phyloP scores from a whole-genome alignment of 2,113 vertebrate genomes.

The Cyprinus carpio region DNA sequence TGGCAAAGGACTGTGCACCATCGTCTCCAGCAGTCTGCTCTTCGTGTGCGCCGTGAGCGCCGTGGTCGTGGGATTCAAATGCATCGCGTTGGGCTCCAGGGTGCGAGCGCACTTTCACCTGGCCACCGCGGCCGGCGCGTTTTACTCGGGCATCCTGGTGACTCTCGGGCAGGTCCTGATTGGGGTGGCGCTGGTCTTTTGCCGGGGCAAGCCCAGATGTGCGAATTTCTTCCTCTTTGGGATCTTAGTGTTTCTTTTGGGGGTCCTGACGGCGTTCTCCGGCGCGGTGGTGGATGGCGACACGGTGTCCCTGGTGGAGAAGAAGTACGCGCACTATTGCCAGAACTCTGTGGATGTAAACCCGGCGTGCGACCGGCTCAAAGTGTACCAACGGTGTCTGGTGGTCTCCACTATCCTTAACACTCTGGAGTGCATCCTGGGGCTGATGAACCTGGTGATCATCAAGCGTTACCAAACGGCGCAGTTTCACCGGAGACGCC shows the following conservation, averaged over 20 bases:
- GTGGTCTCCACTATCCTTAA: conserved; percentile 91
- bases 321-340: conserved; percentile 91
- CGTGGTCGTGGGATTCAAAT: conserved; percentile 89
- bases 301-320: conserved; percentile 89
- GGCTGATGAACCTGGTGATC: conserved; percentile 85
- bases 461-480: conserved; percentile 86
- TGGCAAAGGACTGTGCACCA: conserved; percentile 91
- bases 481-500: conserved; percentile 79
- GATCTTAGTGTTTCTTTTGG: conserved; percentile 88
- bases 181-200: conserved; percentile 84
- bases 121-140: conserved; percentile 86
- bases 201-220: conserved; percentile 80
- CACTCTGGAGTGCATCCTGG: conserved; percentile 88
- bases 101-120: conserved; percentile 89
- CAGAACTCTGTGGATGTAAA: conserved; percentile 69
- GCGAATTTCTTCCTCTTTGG: conserved; percentile 91
- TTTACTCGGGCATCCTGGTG: conserved; percentile 90
- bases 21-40: conserved; percentile 89
- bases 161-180: conserved; percentile 85
- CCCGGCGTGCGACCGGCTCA: conserved; percentile 83
- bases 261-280: conserved; percentile 91
- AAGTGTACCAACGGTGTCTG: conserved; percentile 88
- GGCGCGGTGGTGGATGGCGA: conserved; percentile 95
- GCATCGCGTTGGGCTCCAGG: conserved; percentile 86
- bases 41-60: conserved; percentile 91